These are phyloP conservation scores for Eira barbara DNA, from an alignment of 2,113 vertebrate species.

Conservation along the genomic window DNA sequence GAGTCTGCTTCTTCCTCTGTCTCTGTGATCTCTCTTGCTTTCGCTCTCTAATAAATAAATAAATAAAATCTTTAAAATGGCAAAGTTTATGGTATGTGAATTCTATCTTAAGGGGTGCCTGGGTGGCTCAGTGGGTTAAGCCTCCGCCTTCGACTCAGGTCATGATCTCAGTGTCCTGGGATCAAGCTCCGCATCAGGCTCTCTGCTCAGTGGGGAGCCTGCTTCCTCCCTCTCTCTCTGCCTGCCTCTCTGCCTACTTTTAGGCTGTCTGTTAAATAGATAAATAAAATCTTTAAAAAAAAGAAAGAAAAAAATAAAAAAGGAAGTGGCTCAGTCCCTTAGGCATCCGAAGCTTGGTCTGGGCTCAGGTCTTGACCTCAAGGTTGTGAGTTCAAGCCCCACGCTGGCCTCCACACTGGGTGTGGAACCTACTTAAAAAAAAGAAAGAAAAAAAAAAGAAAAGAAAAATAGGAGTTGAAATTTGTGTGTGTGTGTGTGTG, in stretches of 20 bases:
- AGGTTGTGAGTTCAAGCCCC: too few relatives aligned
- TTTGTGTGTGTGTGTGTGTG: neutral
- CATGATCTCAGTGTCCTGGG: neutral
- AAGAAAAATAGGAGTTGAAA: neutral
- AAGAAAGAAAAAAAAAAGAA: neutral
- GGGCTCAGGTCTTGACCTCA: too few relatives aligned
- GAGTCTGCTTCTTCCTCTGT: neutral
- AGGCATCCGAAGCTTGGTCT: too few relatives aligned
- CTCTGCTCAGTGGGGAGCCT: too few relatives aligned
- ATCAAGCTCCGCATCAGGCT: neutral
- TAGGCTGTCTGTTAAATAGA: too few relatives aligned
- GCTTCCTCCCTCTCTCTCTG: too few relatives aligned
- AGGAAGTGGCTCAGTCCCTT: too few relatives aligned
- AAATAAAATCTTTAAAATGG: neutral
- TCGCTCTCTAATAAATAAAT: neutral
- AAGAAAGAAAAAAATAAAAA: too few relatives aligned
- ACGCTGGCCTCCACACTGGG: too few relatives aligned
- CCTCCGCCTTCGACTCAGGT: neutral
- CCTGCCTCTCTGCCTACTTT: too few relatives aligned
- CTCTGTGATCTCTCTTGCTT: neutral
- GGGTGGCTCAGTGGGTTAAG: neutral
- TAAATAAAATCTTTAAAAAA: neutral
- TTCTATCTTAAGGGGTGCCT: neutral
- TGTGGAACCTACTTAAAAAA: too few relatives aligned
- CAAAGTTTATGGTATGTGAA: neutral